Conservation (phyloP, 2,888 invertebrate genomes). For the Mechanitis messenoides region DNA sequence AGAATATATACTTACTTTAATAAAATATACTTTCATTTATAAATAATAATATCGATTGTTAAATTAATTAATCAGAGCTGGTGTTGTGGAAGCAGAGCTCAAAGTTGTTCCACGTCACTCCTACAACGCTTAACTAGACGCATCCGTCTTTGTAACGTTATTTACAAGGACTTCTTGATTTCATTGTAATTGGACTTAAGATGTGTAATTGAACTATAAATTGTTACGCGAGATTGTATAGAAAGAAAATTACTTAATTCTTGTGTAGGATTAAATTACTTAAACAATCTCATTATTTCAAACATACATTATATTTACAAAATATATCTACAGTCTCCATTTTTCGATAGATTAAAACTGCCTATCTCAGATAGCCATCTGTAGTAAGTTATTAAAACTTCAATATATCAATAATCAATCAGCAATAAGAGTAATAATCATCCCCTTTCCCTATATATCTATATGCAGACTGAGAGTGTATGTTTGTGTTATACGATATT, state of each 20-base stretch:
- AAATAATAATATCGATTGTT: too few species aligned
- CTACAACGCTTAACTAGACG: conserved; percentile 51
- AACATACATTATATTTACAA: too few species aligned
- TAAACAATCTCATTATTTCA: background rate
- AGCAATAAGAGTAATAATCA: too few species aligned
- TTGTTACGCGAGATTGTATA: conserved; percentile 27
- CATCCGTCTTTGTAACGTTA: conserved; percentile 55
- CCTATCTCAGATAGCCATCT: too few species aligned
- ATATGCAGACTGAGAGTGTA: too few species aligned
- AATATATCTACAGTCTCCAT: too few species aligned
- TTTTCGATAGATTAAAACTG: too few species aligned
- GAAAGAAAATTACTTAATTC: background rate
- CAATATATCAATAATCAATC: too few species aligned
- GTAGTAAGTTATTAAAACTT: too few species aligned
- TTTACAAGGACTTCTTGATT: conserved; percentile 48
- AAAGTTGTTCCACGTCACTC: conserved; percentile 26
- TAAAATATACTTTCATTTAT: background rate
- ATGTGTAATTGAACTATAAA: conserved; percentile 28
- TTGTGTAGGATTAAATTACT: conserved; percentile 3
- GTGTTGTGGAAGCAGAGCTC: conserved; percentile 23
- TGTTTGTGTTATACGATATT: too few species aligned
- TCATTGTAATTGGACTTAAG: conserved; percentile 33
- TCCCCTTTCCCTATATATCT: too few species aligned
- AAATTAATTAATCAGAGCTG: conserved; percentile 3
- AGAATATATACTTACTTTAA: too few species aligned